Conservation (phyloP, 2,797 vertebrate species). For the Spea hammondii region DNA sequence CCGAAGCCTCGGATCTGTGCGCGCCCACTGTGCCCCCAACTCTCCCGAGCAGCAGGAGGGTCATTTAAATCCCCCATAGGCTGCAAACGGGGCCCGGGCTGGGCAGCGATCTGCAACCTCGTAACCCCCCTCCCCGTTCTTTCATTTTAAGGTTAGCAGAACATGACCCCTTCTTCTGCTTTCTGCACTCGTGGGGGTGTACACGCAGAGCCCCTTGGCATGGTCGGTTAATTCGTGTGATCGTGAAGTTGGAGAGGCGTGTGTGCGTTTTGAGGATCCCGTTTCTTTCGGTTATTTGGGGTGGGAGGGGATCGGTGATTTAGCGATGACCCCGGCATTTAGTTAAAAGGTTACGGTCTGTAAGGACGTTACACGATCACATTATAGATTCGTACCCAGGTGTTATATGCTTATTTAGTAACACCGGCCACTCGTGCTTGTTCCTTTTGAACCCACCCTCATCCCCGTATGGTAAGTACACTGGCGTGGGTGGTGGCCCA, state of each 20-base stretch:
- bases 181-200: neutral
- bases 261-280: too few relatives aligned
- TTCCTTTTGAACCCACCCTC: neutral
- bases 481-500: slow-evolving; percentile 25
- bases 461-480: neutral
- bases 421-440: neutral
- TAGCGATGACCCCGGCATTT: too few relatives aligned
- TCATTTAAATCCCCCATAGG: neutral
- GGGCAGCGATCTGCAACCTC: slow-evolving; percentile 15
- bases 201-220: neutral
- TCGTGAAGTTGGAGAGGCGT: too few relatives aligned
- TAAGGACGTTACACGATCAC: too few relatives aligned
- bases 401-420: neutral
- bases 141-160: neutral
- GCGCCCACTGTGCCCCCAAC: neutral
- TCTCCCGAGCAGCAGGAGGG: slow-evolving; percentile 7
- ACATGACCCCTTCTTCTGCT: too few relatives aligned
- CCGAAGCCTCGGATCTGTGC: too few relatives aligned
- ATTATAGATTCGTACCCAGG: neutral
- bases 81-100: slow-evolving; percentile 10
- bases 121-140: neutral
- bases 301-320: too few relatives aligned
- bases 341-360: too few relatives aligned
- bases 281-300: too few relatives aligned
- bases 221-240: neutral